phyloP scores from a whole-genome alignment of 2,113 vertebrate species.

The Elephantulus edwardii region DNA sequence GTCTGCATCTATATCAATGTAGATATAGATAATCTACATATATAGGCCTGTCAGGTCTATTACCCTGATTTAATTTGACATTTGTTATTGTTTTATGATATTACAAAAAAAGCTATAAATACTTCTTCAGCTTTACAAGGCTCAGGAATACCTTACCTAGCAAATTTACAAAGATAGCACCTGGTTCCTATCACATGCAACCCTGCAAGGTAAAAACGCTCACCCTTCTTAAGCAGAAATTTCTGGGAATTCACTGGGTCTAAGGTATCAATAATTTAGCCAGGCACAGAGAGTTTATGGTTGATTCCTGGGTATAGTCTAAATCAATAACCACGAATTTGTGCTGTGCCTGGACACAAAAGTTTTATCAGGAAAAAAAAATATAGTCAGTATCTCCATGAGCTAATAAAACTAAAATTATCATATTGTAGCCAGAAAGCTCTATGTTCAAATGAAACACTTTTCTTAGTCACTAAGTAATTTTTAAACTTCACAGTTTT shows the following conservation, averaged over 20 bases:
- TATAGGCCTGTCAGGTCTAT: background rate
- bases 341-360: constrained; percentile 1
- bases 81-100: background rate
- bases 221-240: constrained; percentile 63
- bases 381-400: background rate
- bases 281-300: background rate
- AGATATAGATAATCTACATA: no score
- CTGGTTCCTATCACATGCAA: constrained; percentile 37
- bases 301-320: constrained; percentile 6
- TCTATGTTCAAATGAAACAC: constrained; percentile 24
- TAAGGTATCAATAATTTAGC: constrained; percentile 42
- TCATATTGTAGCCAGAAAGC: background rate
- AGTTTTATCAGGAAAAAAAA: background rate
- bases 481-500: background rate
- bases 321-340: background rate
- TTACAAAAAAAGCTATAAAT: constrained; percentile 47
- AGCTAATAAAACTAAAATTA: constrained; percentile 9
- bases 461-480: background rate
- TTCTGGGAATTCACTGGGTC: constrained; percentile 49
- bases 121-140: constrained; percentile 24
- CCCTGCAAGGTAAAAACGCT: constrained; percentile 67
- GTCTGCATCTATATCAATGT: no score
- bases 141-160: constrained; percentile 31
- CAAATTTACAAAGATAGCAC: constrained; percentile 60
- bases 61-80: constrained; percentile 26